Base-by-base conservation (phyloP, 2,888 invertebrate species). In the Torymus auratus region DNA sequence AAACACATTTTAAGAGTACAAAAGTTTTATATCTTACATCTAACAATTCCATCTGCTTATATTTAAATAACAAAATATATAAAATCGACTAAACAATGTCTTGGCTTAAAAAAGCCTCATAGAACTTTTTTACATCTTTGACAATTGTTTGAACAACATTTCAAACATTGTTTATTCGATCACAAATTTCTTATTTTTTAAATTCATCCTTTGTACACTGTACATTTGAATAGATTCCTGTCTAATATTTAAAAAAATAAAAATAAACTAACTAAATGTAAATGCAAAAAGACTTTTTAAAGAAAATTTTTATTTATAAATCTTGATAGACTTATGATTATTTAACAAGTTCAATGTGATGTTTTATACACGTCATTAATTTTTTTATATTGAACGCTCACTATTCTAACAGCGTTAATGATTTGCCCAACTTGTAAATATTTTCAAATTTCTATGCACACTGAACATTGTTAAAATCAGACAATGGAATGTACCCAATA, bases 181-280 rank as follows among this genome's bases (percentile, higher is more conserved):
- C 20, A 80, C 61, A 73, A 64, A 77, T 70, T 14, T 62, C 52
- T 77, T 81, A 68, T 15, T 65, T 75, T 55, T 28, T 70, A 78
- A 17, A 64, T 20, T 58, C 52, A 77, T 84, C 79, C 53, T 84
- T 83, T 80, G 67, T 75, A 84, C 84, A 85, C 83, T 82, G 41
- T 79, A 80, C 77, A 82, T 14, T 20, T 52, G 2, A 64, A 56
- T 65, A 7, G 50, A 14, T 12, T 78, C 73, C 11, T n/a, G 53
- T 55, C 64, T 28, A 60, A 61, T 41, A 56, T 14, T 64, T 62
- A 28, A 28, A 72, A 28, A 60, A 56, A 23, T n/a, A 28, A 2
- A 50, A 60, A 41, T 41, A 60, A 50, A 41, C 56, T 17, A 50
- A 15, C 13, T 41, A 14, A 11, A 12, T 41, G 14, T 41, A 3